These are phyloP conservation scores for Gryllus longicercus DNA, from an alignment of 2,888 invertebrate species.

Conservation along the genomic window DNA sequence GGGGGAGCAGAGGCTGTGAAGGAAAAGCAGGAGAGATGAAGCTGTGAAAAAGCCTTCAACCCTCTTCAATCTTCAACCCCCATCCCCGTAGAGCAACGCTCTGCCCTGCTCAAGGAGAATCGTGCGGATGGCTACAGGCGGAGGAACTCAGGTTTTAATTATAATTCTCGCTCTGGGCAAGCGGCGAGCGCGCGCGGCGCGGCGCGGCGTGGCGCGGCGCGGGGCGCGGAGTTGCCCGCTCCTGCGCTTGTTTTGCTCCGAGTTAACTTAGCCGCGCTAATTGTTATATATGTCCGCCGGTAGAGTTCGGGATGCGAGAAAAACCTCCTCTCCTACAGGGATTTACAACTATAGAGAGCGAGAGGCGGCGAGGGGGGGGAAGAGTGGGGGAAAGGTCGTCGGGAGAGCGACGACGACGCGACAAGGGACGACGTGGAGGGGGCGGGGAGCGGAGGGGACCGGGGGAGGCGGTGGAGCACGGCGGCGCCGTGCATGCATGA, in stretches of 20 bases:
- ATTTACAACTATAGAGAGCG: background rate
- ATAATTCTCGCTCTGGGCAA: too few relatives aligned
- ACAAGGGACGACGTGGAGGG: background rate
- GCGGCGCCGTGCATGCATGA: background rate
- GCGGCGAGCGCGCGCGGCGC: too few relatives aligned
- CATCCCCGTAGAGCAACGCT: too few relatives aligned
- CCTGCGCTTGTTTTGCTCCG: background rate
- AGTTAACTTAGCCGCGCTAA: background rate
- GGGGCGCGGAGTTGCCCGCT: background rate
- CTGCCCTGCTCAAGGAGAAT: too few relatives aligned
- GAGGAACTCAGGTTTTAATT: too few relatives aligned
- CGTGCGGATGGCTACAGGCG: too few relatives aligned
- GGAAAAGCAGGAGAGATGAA: too few relatives aligned
- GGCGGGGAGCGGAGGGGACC: background rate
- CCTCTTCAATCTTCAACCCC: too few relatives aligned
- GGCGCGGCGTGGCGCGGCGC: background rate
- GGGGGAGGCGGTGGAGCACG: background rate
- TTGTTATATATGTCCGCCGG: constrained; percentile 11
- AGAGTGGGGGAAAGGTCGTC: background rate
- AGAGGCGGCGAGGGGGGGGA: background rate
- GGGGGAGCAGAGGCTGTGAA: too few relatives aligned
- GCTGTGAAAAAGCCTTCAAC: too few relatives aligned
- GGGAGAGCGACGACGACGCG: background rate
- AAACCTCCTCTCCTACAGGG: background rate
- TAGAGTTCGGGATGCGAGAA: constrained; percentile 17